A percentile compares a stretch with the other conserved stretches of the same genome.
Evolutionary conservation across 2,888 invertebrate species (phyloP).

Genomic region (Flabesymbios commensalis): DNA sequence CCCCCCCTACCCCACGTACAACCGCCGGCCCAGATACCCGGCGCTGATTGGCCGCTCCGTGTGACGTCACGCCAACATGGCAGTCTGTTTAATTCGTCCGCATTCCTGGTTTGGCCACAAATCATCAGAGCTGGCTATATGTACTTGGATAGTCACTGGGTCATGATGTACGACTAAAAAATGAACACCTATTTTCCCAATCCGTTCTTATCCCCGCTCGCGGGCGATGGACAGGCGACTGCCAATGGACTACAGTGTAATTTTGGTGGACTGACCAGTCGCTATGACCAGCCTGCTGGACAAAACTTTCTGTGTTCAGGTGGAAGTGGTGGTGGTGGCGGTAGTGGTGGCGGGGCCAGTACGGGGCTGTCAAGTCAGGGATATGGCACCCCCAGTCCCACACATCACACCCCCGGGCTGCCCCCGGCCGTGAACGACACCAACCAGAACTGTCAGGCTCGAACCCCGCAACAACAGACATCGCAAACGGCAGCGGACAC

Average conservation of each 20-base stretch:
- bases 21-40: too few species aligned
- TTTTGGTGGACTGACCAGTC: background rate
- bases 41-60: background rate
- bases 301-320: too few species aligned
- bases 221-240: background rate
- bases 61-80: background rate
- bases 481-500: too few species aligned
- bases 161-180: background rate
- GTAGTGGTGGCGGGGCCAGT: too few species aligned
- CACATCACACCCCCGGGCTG: too few species aligned
- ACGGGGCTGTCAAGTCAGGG: too few species aligned
- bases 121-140: background rate
- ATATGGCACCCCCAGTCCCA: too few species aligned
- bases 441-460: too few species aligned
- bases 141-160: background rate
- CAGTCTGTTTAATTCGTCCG: background rate
- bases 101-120: background rate
- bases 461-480: too few species aligned
- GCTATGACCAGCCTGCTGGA: background rate
- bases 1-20: too few species aligned
- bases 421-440: too few species aligned
- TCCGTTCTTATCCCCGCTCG: background rate
- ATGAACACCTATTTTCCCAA: background rate
- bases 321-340: too few species aligned
- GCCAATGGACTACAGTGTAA: background rate